Conservation (phyloP, 2,888 invertebrate species). For the Anoplius nigerrimus region DNA sequence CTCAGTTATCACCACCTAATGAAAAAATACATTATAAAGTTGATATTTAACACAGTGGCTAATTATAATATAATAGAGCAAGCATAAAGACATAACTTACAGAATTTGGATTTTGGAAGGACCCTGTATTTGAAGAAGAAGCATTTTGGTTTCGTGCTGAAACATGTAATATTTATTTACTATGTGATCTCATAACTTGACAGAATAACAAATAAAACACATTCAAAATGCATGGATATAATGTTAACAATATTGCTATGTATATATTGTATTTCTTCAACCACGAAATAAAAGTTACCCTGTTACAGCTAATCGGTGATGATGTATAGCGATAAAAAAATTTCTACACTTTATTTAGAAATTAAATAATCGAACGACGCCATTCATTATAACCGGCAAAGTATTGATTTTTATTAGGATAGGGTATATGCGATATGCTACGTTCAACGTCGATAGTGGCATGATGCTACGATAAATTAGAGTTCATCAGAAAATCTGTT, state of each 20-base stretch:
- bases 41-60: no score
- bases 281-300: no score
- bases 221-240: not conserved
- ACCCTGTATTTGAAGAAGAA: constrained; percentile 21
- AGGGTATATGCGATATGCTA: constrained; percentile 1
- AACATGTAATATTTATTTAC: constrained; percentile 20
- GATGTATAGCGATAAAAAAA: no score
- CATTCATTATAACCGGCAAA: constrained; percentile 38
- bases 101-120: constrained; percentile 35
- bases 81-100: constrained; percentile 37
- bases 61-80: no score
- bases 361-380: constrained; percentile 30
- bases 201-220: not conserved
- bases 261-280: not conserved
- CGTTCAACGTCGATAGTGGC: not conserved
- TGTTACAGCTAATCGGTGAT: no score
- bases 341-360: not conserved
- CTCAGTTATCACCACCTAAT: no score
- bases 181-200: not conserved
- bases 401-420: constrained; percentile 43
- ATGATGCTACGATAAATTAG: no score
- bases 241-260: not conserved
- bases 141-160: constrained; percentile 44
- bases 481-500: no score
- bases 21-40: no score